Conservation (phyloP, 1,140 invertebrate species). For the Drosophila chauvacae region DNA sequence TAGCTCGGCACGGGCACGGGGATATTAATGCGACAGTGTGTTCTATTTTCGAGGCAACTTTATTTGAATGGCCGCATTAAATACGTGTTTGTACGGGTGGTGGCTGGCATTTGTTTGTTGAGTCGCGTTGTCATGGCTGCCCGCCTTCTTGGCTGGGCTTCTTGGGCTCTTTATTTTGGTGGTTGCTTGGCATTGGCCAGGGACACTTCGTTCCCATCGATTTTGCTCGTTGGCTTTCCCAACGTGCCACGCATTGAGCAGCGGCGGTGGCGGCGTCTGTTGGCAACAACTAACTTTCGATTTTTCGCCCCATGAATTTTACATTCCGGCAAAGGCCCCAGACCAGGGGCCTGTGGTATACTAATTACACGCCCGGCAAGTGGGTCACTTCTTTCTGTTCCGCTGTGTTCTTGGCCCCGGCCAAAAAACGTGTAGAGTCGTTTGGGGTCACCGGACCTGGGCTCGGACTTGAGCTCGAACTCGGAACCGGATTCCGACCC, state of each 20-base stretch:
- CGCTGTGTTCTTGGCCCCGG: slow-evolving; percentile 14
- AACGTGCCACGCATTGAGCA: slow-evolving; percentile 58
- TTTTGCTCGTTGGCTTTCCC: slow-evolving; percentile 52
- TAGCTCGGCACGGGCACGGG: slow-evolving; percentile 29
- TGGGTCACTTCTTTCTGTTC: slow-evolving; percentile 56
- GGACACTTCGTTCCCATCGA: slow-evolving; percentile 57
- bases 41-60: slow-evolving; percentile 73
- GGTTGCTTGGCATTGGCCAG: slow-evolving; percentile 79
- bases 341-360: slow-evolving; percentile 18
- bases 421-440: slow-evolving; percentile 28
- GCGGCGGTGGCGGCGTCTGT: neutral
- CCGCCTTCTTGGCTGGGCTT: slow-evolving; percentile 46
- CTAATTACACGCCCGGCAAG: slow-evolving; percentile 68
- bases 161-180: slow-evolving; percentile 59
- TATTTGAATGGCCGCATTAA: slow-evolving; percentile 68
- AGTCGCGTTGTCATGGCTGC: slow-evolving; percentile 68
- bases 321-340: slow-evolving; percentile 28
- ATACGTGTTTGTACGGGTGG: slow-evolving; percentile 19
- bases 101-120: slow-evolving; percentile 65
- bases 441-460: slow-evolving; percentile 17
- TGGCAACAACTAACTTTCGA: slow-evolving; percentile 63
- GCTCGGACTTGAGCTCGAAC: slow-evolving; percentile 2
- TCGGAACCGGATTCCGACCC: slow-evolving; percentile 6
- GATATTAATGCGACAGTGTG: slow-evolving; percentile 61
- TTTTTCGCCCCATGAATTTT: slow-evolving; percentile 72